phyloP scores from a whole-genome alignment of 2,888 invertebrate species.

The Apamea monoglypha region DNA sequence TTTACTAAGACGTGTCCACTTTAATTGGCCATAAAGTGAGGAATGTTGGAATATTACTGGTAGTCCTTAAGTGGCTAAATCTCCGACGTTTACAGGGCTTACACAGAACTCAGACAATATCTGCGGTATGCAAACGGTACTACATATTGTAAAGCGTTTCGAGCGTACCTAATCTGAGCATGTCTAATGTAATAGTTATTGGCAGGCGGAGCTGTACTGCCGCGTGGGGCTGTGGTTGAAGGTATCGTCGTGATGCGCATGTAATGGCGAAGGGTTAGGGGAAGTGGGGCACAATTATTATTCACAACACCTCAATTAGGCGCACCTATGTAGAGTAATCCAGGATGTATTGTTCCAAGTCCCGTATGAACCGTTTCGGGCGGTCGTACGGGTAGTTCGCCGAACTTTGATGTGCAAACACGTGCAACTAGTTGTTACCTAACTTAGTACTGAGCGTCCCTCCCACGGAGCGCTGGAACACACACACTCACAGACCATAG shows the following conservation, averaged over 20 bases:
- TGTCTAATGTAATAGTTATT: slow-evolving; percentile 62
- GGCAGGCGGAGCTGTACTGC: slow-evolving; percentile 28
- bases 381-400: slow-evolving; percentile 23
- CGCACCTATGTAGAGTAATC: slow-evolving; percentile 19
- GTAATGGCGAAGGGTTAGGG: slow-evolving; percentile 44
- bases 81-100: slow-evolving; percentile 34
- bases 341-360: slow-evolving; percentile 41
- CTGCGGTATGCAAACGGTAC: slow-evolving; percentile 54
- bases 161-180: slow-evolving; percentile 59
- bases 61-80: slow-evolving; percentile 41
- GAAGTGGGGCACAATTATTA: slow-evolving; percentile 42
- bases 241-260: slow-evolving; percentile 46
- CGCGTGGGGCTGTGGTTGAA: slow-evolving; percentile 37
- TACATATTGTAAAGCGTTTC: slow-evolving; percentile 49
- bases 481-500: slow-evolving; percentile 8
- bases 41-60: slow-evolving; percentile 46
- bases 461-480: slow-evolving; percentile 8
- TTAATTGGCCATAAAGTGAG: slow-evolving; percentile 59
- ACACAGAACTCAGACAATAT: slow-evolving; percentile 22
- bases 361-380: slow-evolving; percentile 40
- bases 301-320: slow-evolving; percentile 45
- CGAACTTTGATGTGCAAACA: slow-evolving; percentile 58
- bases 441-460: slow-evolving; percentile 35
- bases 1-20: slow-evolving; percentile 46
- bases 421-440: slow-evolving; percentile 59